A percentile compares a stretch with the other conserved stretches of the same genome.
Conservation (phyloP, 2,797 vertebrate species). For the Arrhamphus sclerolepis region DNA sequence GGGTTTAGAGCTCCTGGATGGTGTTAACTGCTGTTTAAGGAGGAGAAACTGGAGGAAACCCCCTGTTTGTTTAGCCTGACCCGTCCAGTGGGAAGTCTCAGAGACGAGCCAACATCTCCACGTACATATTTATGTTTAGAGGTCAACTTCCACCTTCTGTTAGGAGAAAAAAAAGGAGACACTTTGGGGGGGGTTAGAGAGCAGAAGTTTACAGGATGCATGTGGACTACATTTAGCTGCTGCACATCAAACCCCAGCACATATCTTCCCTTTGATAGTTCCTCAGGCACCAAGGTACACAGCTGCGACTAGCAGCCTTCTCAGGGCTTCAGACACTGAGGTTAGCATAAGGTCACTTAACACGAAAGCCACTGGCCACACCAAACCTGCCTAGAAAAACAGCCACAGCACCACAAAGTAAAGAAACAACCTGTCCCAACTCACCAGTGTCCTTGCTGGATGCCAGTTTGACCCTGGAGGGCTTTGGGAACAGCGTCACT, state of each 20-base stretch:
- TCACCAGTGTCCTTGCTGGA: constrained; percentile 12
- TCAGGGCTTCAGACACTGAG: constrained; percentile 28
- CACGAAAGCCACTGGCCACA: constrained; percentile 40
- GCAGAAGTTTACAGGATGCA: too few species aligned
- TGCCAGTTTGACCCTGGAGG: constrained; percentile 27
- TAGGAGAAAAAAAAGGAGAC: constrained; percentile 4
- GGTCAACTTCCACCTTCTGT: constrained; percentile 50
- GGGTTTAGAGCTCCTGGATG: constrained; percentile 15
- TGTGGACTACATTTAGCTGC: neutral
- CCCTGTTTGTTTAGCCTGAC: constrained; percentile 63
- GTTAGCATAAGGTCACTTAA: constrained; percentile 37
- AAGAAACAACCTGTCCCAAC: constrained; percentile 40
- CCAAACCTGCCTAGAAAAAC: constrained; percentile 49
- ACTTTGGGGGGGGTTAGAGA: neutral
- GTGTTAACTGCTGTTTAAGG: neutral
- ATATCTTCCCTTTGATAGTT: neutral
- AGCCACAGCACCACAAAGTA: constrained; percentile 33
- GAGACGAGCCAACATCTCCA: constrained; percentile 32
- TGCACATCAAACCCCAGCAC: neutral
- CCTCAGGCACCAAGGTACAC: neutral
- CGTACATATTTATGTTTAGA: constrained; percentile 65
- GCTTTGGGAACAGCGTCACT: constrained; percentile 18
- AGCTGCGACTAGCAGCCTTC: neutral
- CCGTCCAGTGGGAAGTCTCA: constrained; percentile 37
- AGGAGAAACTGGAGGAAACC: too few species aligned